Base-by-base conservation (phyloP, 64 coral and sea anemone species). In the Dendrophyllia cribrosa region DNA sequence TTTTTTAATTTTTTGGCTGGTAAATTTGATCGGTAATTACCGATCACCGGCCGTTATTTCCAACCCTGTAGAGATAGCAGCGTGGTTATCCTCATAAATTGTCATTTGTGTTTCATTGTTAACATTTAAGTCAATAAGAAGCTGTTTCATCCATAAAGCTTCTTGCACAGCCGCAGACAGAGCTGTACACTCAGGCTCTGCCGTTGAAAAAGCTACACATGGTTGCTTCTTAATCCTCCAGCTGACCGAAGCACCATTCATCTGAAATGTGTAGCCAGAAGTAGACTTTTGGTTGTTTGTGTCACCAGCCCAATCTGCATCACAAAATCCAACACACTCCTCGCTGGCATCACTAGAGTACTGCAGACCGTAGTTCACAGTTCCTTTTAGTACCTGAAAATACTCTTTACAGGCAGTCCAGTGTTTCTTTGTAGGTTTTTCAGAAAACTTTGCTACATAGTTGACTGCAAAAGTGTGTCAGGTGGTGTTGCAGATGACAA, bases 221-320 rank as follows among this genome's bases (percentile, higher is more conserved):
- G 61, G 46, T 58, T 94, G 92, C 52, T 93, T 93, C 49, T 93
- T 93, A 78, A 85, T 93, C 56, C 75, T 80, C 85, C 92, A 93
- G 49, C 75, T 88, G 70, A 93, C 66, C 21, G 85, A 59, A 80
- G 85, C 63, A 65, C 92, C 92, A 76, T 70, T 83, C 86, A 83
- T 85, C 86, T 94, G 66, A 15, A 94, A 94, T 8, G 48, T 49
- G 78, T 94, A 94, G 25, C 87, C 93, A 45, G 93, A 88, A 22
- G 87, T 89, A 14, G 93, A 94, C 70, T 89, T 94, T 73, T 87
- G 85, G 76, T 95, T 81, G 52, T 86, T 77, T 13, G 76, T 12
- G 23, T 95, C 93, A 67, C 93, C 93, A 85, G 78, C 93, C 81
- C 88, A 95, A 59, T 90, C 88, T 77, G 93, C 88, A 78, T 95